Conservation (phyloP, 2,113 vertebrate genomes). For the human (Homo sapiens) region DNA sequence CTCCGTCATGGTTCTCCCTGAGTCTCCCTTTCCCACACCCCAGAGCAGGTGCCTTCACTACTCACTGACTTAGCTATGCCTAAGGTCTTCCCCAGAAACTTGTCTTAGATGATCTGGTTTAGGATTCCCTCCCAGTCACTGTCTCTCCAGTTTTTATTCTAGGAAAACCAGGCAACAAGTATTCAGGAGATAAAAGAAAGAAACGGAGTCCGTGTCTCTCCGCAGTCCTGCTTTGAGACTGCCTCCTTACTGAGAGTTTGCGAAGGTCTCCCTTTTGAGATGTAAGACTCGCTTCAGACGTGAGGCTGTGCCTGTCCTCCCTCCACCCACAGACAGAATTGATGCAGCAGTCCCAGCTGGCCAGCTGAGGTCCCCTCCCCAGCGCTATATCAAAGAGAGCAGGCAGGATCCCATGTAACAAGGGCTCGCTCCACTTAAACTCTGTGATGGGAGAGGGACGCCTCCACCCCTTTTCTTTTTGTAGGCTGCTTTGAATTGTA, state of each 20-base stretch:
- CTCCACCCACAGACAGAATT: rapidly evolving
- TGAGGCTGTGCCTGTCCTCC: neutral
- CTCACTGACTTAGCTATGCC: neutral
- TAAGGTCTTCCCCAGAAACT: neutral
- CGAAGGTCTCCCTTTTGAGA: neutral
- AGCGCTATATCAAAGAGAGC: neutral
- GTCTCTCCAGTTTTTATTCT: neutral
- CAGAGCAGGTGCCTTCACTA: neutral
- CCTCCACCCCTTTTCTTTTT: neutral
- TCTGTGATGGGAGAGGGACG: rapidly evolving
- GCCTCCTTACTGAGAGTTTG: neutral
- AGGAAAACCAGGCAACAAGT: neutral
- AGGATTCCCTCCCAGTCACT: neutral
- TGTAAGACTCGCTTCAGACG: neutral
- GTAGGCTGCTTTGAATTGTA: neutral
- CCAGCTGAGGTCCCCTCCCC: neutral
- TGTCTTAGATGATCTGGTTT: neutral
- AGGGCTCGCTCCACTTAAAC: neutral
- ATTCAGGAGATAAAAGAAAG: neutral
- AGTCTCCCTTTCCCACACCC: neutral
- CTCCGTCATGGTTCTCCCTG: neutral
- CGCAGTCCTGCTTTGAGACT: neutral
- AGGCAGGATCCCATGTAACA: neutral
- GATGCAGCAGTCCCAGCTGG: neutral
- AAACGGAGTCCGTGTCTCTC: neutral